Evolutionary conservation across 2,888 invertebrate genomes (phyloP), one percentile per base, ranked within the genome.

Genomic region (Galeopsomyia nigrocyanea): DNA sequence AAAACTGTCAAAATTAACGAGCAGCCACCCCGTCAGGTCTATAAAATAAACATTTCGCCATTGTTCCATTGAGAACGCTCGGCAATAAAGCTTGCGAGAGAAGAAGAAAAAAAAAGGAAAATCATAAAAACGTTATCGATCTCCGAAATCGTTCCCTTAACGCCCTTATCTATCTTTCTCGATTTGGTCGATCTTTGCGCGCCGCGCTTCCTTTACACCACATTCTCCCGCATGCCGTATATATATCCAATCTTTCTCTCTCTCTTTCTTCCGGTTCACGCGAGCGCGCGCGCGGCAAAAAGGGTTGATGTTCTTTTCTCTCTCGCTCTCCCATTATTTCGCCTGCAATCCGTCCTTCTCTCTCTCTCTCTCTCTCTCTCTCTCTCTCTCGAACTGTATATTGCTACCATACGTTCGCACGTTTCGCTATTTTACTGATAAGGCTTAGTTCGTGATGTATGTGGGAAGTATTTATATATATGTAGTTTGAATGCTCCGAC

Each of bases 291-390:
- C n/a, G n/a, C n/a, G n/a, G n/a, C 46, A 19, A 26, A 22, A 58
- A 14, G 39, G 39, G 7, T 39, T 39, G 7, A 39, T 39, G 39
- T 39, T 39, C 39, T 39, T 39, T 39, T 39, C 13, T n/a, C n/a
- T n/a, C n/a, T n/a, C n/a, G n/a, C 7, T 31, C 57, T 46, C 58
- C 19, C 58, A 13, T 13, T 55, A 14, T 61, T 68, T 61, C 68
- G 22, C 57, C 51, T 49, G 68, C 56, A 62, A 68, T 62, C 62
- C 62, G 56, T 56, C 62, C 53, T 17, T 19, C 39, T 39, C 39
- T 19, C 39, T 39, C 39, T 39, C 13, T n/a, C n/a, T n/a, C n/a
- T n/a, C n/a, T n/a, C 7, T 31, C 57, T 46, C 58, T 17, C 58
- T 56, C 62, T n/a, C 6, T 19, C 39, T 39, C 39, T 39, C 39